Evolutionary conservation across 2,888 invertebrate species (phyloP), one percentile per base, ranked within the genome.

Genomic region (Liopterus haemorrhoidalis): DNA sequence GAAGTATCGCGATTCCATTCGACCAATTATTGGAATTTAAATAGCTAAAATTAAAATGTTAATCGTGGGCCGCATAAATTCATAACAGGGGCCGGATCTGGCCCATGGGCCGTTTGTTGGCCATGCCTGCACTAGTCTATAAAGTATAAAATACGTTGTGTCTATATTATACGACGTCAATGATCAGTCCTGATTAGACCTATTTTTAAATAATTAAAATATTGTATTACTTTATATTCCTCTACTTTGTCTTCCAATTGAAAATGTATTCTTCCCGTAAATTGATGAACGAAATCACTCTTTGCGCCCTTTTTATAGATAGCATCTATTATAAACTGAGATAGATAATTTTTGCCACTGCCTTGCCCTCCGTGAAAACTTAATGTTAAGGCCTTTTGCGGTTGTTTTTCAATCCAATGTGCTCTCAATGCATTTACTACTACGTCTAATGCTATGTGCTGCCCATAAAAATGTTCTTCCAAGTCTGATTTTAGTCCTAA

Each of bases 361-460:
- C 97, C 97, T 1, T 94, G 85, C 71, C 85, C 83, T 0, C 97
- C 97, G 69, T 97, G 96, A 57, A 99, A 85, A 60, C 94, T 93
- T 59, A 99, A 73, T 0, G 86, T 89, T 38, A 97, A 69, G 11
- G 97, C 87, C 66, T 95, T 95, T 27, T 64, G 62, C 3, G 77
- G 72, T 25, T 74, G 69, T 5, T 60, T 56, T 20, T 67, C 63
- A 12, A 61, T 57, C 50, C 78, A 69, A 63, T 89, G 87, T 49
- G 73, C 75, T 52, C 71, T 71, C 5, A 94, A 70, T 14, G 83
- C 81, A 41, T 80, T 73, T 25, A 84, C 66, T 4, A 91, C 73
- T 19, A 82, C 71, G 40, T 80, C 74, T 54, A 71, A 67, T 0
- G 87, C 88, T 55, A 96, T 72, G 53, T 91, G 91, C 61, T 96